phyloP scores from a whole-genome alignment of 2,797 vertebrate species.

The Geotria australis region DNA sequence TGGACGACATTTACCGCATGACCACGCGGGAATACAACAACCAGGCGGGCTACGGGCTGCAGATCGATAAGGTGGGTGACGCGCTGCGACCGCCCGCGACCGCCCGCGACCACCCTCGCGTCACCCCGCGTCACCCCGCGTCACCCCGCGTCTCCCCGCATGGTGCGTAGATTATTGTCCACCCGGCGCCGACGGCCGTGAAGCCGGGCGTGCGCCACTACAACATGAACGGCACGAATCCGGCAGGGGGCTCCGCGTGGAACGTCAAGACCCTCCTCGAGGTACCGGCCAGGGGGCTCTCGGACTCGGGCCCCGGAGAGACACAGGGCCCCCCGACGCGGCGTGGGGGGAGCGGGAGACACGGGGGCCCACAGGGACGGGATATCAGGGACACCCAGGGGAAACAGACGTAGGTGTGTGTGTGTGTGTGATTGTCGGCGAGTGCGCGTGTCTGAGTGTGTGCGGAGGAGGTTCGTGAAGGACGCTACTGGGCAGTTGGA shows the following conservation, averaged over 20 bases:
- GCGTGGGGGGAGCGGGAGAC: too few relatives aligned
- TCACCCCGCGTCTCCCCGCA: not conserved
- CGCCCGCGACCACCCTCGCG: not conserved
- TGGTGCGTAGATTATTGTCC: not conserved
- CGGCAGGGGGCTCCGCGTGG: constrained; percentile 41
- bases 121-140: not conserved
- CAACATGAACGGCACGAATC: constrained; percentile 52
- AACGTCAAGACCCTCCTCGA: constrained; percentile 75
- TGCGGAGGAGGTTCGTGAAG: too few relatives aligned
- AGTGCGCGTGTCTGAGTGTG: too few relatives aligned
- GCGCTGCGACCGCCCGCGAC: constrained; percentile 3
- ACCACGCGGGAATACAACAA: constrained; percentile 48
- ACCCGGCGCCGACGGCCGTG: not conserved
- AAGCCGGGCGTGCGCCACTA: constrained; percentile 24
- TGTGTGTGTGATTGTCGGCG: too few relatives aligned
- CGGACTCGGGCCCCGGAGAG: too few relatives aligned
- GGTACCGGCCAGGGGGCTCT: too few relatives aligned
- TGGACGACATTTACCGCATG: constrained; percentile 87
- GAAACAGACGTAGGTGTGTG: too few relatives aligned
- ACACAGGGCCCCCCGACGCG: too few relatives aligned
- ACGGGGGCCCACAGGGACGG: too few relatives aligned
- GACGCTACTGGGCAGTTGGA: too few relatives aligned
- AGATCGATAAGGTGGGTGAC: constrained; percentile 75
- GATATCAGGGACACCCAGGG: too few relatives aligned
- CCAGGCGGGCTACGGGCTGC: constrained; percentile 47